These are phyloP conservation scores for Hymenopus coronatus DNA, from an alignment of 2,888 invertebrate genomes.

Conservation along the genomic window DNA sequence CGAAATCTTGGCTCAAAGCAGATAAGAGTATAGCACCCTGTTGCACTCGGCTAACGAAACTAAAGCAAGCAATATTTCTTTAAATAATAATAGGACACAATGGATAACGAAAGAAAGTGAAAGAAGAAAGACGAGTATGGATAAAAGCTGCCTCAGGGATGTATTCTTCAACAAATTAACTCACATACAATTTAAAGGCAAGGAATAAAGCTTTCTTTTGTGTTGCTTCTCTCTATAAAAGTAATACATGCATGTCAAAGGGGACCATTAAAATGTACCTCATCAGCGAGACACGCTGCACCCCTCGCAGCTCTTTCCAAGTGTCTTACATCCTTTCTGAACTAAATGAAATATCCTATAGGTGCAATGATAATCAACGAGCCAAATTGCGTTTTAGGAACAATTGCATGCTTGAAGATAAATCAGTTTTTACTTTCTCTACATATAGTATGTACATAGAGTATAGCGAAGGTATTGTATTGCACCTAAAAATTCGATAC, in stretches of 20 bases:
- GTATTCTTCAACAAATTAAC: neutral
- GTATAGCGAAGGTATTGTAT: too few species aligned
- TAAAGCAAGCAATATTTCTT: neutral
- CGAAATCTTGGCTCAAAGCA: too few species aligned
- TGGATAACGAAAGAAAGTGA: neutral
- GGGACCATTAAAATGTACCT: neutral
- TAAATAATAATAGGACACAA: neutral
- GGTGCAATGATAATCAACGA: too few species aligned
- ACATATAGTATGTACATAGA: too few species aligned
- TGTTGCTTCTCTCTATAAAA: neutral
- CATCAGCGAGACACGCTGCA: neutral
- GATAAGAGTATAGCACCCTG: too few species aligned
- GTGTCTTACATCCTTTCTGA: neutral
- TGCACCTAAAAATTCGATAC: too few species aligned
- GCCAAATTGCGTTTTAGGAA: too few species aligned
- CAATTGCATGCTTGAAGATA: too few species aligned
- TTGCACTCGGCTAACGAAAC: neutral
- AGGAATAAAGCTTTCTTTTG: neutral
- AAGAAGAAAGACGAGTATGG: neutral
- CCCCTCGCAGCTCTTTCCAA: neutral
- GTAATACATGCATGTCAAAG: neutral
- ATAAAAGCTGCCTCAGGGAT: neutral
- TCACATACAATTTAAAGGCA: neutral
- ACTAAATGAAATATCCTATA: too few species aligned
- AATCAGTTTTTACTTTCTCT: too few species aligned